A percentile compares a stretch with the other conserved stretches of the same genome.
These are phyloP conservation scores for Meda fulgida DNA, from an alignment of 2,797 vertebrate species.

Conservation along the genomic window DNA sequence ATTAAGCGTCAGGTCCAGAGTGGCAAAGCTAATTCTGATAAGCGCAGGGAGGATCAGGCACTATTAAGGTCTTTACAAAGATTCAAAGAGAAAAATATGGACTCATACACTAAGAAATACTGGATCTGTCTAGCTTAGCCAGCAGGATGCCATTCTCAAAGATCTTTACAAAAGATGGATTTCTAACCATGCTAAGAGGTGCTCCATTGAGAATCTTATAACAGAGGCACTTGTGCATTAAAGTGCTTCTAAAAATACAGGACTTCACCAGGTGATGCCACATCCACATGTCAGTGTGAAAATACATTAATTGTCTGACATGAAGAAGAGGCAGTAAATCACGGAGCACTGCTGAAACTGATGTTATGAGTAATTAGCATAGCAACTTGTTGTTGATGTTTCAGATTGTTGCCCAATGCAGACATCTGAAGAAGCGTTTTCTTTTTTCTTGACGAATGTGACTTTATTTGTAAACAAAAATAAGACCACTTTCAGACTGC, in stretches of 20 bases:
- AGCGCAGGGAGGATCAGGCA: slow-evolving; percentile 64
- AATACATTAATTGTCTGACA: background rate
- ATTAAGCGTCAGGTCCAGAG: slow-evolving; percentile 59
- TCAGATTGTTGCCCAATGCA: background rate
- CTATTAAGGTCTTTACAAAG: slow-evolving; percentile 61
- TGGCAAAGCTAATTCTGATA: slow-evolving; percentile 59
- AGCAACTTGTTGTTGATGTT: background rate
- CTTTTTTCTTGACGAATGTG: background rate
- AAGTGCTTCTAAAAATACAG: slow-evolving; percentile 21
- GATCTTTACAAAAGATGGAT: slow-evolving; percentile 1
- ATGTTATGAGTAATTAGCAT: background rate
- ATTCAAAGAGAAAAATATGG: slow-evolving; percentile 60
- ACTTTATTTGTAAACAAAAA: background rate
- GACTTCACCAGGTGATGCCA: background rate
- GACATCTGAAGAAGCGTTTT: background rate
- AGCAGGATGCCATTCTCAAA: slow-evolving; percentile 16
- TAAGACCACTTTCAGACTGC: background rate
- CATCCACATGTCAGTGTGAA: background rate
- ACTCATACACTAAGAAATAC: slow-evolving; percentile 45
- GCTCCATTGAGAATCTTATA: slow-evolving; percentile 15
- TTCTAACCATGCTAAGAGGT: background rate
- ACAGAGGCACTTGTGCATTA: background rate
- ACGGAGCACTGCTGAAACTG: background rate
- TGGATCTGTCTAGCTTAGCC: background rate
- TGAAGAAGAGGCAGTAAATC: background rate